Conservation (phyloP, 2,888 invertebrate genomes). For the Lamproptera curius region DNA sequence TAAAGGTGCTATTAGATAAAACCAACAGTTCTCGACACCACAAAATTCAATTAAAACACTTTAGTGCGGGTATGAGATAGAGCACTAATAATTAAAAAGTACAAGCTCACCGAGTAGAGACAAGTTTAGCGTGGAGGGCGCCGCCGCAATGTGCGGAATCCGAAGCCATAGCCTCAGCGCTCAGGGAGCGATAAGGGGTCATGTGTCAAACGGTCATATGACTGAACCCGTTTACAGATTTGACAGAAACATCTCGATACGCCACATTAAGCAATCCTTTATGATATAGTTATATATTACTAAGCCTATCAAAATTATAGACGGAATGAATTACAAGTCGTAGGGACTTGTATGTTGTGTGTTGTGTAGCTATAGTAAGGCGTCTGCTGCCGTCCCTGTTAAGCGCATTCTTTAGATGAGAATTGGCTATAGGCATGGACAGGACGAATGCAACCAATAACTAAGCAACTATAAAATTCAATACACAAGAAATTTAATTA, state of each 20-base stretch:
- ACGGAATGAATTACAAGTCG: background rate
- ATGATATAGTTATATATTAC: background rate
- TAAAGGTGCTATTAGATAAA: too few species aligned
- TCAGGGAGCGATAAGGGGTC: constrained; percentile 33
- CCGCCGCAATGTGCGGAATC: background rate
- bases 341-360: constrained; percentile 1
- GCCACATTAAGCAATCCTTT: constrained; percentile 16
- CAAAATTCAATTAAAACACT: too few species aligned
- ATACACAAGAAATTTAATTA: too few species aligned
- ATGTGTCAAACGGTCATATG: constrained; percentile 26
- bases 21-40: too few species aligned
- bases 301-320: background rate
- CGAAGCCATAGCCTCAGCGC: background rate
- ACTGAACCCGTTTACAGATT: constrained; percentile 9
- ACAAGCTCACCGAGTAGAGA: constrained; percentile 10
- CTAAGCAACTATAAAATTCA: too few species aligned
- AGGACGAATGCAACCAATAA: too few species aligned
- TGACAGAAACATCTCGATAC: constrained; percentile 13
- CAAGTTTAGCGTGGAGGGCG: background rate
- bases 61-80: too few species aligned
- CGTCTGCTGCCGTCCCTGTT: too few species aligned
- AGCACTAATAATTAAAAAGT: too few species aligned
- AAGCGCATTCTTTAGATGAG: too few species aligned
- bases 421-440: too few species aligned
- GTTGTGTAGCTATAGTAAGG: background rate